A percentile compares a stretch with the other conserved stretches of the same genome.
Evolutionary conservation across 2,888 invertebrate species (phyloP).

Genomic region (Catocala nupta): DNA sequence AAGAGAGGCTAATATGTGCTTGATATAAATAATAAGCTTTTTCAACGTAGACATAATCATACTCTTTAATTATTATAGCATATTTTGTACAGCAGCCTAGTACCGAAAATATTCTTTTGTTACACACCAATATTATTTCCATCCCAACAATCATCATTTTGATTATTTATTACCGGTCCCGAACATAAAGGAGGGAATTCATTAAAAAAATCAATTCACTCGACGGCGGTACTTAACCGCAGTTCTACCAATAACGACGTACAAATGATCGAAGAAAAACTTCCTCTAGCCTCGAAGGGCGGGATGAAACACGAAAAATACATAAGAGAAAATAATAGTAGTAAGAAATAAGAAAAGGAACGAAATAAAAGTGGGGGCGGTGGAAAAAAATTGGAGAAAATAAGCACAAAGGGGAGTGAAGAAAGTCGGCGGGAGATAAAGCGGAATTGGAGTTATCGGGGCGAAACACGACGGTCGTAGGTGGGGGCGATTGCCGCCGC

Average conservation of each 20-base stretch:
- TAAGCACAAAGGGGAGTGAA: constrained; percentile 85
- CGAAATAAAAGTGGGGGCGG: constrained; percentile 82
- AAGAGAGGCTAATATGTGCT: too few species aligned
- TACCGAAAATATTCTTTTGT: constrained; percentile 32
- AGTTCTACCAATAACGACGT: constrained; percentile 81
- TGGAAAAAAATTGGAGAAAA: constrained; percentile 83
- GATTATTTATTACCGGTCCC: constrained; percentile 73
- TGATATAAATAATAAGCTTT: too few species aligned
- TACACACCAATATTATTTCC: constrained; percentile 45
- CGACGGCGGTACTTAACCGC: constrained; percentile 77
- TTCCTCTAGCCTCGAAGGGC: constrained; percentile 64
- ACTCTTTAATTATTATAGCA: too few species aligned
- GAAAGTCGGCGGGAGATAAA: constrained; percentile 84
- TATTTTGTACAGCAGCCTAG: neutral
- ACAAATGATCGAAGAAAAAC: constrained; percentile 81
- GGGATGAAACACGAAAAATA: constrained; percentile 84
- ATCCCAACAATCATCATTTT: constrained; percentile 56
- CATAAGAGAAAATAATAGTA: constrained; percentile 85
- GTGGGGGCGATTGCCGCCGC: constrained; percentile 76
- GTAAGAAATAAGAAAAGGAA: constrained; percentile 79
- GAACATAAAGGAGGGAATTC: constrained; percentile 77
- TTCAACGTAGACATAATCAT: too few species aligned
- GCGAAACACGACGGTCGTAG: constrained; percentile 77
- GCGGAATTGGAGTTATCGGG: constrained; percentile 86
- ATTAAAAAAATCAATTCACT: constrained; percentile 79